Percentiles rank a stretch among this genome's conserved stretches.
These are phyloP conservation scores for Seira sanloemensis DNA, from an alignment of 2,888 invertebrate genomes.

Conservation along the genomic window DNA sequence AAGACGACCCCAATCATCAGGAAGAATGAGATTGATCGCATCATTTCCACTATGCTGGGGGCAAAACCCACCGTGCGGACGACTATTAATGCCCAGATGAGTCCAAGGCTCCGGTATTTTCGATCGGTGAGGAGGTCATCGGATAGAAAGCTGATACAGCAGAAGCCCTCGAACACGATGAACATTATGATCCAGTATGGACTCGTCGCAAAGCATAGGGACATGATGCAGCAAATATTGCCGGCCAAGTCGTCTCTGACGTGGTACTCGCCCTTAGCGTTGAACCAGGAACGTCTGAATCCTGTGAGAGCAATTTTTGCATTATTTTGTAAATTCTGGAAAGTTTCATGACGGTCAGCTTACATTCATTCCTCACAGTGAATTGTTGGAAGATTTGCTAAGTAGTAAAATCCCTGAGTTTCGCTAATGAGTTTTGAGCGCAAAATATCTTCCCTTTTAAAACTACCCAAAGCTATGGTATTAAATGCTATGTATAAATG, in stretches of 20 bases:
- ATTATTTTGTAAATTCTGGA: neutral
- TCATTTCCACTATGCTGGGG: constrained; percentile 2
- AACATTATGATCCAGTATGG: constrained; percentile 7
- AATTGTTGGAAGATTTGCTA: too few species aligned
- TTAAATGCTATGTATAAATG: too few species aligned
- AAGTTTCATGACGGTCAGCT: too few species aligned
- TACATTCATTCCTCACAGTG: too few species aligned
- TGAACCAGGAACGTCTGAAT: neutral
- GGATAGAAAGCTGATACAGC: neutral
- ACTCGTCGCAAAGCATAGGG: neutral
- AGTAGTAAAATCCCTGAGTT: too few species aligned
- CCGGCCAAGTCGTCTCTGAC: neutral
- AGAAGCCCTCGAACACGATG: neutral
- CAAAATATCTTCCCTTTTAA: too few species aligned
- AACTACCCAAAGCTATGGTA: too few species aligned
- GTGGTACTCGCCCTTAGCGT: constrained; percentile 11
- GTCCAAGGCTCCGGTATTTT: neutral
- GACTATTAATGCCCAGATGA: neutral
- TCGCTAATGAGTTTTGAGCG: too few species aligned
- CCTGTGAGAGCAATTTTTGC: neutral
- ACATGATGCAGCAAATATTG: neutral
- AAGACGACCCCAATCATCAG: neutral
- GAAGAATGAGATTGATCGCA: neutral
- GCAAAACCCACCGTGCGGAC: neutral
- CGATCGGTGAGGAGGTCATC: constrained; percentile 5